Evolutionary conservation across 1,140 invertebrate genomes (phyloP).

Genomic region (Macrotrachela quadricornifera): DNA sequence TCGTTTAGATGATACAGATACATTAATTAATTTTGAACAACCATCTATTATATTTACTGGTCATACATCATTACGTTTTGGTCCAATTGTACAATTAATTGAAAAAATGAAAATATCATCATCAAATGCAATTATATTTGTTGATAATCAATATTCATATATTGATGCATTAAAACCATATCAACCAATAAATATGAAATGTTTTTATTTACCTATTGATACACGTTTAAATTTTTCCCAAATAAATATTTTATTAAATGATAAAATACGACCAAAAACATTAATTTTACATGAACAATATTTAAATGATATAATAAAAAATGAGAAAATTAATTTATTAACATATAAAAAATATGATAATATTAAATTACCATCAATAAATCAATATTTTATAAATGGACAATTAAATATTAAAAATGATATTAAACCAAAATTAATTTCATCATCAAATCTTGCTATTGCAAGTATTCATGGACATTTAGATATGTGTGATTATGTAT

Average conservation of each 20-base stretch:
- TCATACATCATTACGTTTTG: slow-evolving; percentile 83
- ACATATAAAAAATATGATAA: too few relatives aligned
- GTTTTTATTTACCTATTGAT: slow-evolving; percentile 79
- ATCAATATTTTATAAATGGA: too few relatives aligned
- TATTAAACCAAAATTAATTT: too few relatives aligned
- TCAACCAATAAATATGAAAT: slow-evolving; percentile 79
- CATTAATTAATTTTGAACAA: slow-evolving; percentile 26
- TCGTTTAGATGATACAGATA: slow-evolving; percentile 18
- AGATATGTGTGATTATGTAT: too few relatives aligned
- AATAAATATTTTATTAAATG: slow-evolving; percentile 76
- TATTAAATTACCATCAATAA: too few relatives aligned
- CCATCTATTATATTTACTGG: slow-evolving; percentile 91
- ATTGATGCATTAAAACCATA: slow-evolving; percentile 74
- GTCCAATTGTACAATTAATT: slow-evolving; percentile 83
- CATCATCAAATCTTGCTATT: too few relatives aligned
- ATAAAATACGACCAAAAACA: slow-evolving; percentile 20
- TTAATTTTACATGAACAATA: too few relatives aligned
- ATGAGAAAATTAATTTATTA: too few relatives aligned
- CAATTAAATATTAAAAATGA: too few relatives aligned
- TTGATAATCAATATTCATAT: slow-evolving; percentile 73
- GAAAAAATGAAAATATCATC: slow-evolving; percentile 75
- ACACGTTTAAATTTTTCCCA: slow-evolving; percentile 77
- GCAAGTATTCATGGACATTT: too few relatives aligned
- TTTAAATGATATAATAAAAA: too few relatives aligned
- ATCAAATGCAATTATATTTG: slow-evolving; percentile 74